phyloP scores from a whole-genome alignment of 2,888 invertebrate genomes.

The Anticlea derivata region DNA sequence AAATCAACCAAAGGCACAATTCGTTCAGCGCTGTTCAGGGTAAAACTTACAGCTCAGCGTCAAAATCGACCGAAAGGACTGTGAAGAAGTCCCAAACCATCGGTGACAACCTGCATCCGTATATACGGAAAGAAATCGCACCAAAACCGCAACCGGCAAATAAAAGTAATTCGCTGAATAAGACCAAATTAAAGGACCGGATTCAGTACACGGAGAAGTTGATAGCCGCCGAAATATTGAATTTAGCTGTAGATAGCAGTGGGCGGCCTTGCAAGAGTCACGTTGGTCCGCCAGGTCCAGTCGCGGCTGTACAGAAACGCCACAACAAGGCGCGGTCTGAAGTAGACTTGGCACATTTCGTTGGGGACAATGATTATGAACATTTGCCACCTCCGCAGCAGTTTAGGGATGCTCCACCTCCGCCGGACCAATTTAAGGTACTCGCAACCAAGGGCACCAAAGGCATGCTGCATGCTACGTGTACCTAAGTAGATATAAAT shows the following conservation, averaged over 20 bases:
- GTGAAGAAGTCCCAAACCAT: constrained; percentile 79
- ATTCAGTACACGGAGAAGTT: constrained; percentile 79
- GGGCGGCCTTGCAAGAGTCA: constrained; percentile 60
- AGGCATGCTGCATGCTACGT: too few relatives aligned
- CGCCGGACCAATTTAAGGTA: constrained; percentile 88
- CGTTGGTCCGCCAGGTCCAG: constrained; percentile 43
- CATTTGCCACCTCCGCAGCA: constrained; percentile 93
- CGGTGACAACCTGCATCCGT: constrained; percentile 77
- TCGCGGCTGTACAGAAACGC: constrained; percentile 61
- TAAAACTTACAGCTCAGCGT: constrained; percentile 60
- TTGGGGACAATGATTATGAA: constrained; percentile 86
- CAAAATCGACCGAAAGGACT: constrained; percentile 61
- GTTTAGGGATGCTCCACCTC: constrained; percentile 91
- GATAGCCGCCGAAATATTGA: constrained; percentile 77
- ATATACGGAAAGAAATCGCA: constrained; percentile 78
- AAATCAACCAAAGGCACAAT: constrained; percentile 73
- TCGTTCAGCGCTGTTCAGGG: constrained; percentile 77
- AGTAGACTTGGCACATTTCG: constrained; percentile 81
- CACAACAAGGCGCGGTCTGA: constrained; percentile 84
- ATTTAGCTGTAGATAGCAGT: constrained; percentile 65
- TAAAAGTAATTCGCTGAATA: constrained; percentile 45
- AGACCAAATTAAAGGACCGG: constrained; percentile 70
- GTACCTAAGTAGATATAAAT: not conserved
- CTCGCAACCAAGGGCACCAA: constrained; percentile 10
- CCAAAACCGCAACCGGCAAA: constrained; percentile 51